These are phyloP conservation scores for Chaenocephalus aceratus DNA, from an alignment of 2,113 vertebrate genomes.

Conservation along the genomic window DNA sequence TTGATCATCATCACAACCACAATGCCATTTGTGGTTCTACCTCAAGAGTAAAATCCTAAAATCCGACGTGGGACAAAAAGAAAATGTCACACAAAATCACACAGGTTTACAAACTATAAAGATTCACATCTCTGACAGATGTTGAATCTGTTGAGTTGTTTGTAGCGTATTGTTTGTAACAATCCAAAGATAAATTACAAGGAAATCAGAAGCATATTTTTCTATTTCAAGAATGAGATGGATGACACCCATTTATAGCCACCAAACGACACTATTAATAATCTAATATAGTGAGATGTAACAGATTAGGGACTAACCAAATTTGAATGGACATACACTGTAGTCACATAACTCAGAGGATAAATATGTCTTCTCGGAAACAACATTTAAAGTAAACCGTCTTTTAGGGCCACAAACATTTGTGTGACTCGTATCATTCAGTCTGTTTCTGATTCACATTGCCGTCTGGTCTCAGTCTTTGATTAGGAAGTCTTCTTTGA, in stretches of 20 bases:
- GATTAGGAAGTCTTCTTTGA: slow-evolving; percentile 29
- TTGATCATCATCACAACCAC: slow-evolving; percentile 60
- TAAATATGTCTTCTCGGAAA: slow-evolving; percentile 26
- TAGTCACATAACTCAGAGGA: slow-evolving; percentile 9
- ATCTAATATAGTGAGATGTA: background rate
- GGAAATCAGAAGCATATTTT: background rate
- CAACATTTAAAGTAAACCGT: slow-evolving; percentile 10
- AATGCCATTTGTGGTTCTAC: slow-evolving; percentile 83
- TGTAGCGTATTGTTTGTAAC: slow-evolving; percentile 14
- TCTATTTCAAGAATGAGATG: background rate
- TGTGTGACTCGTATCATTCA: slow-evolving; percentile 3
- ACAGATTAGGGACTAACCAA: background rate
- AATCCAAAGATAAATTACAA: background rate
- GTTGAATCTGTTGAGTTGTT: slow-evolving; percentile 20
- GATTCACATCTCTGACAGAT: slow-evolving; percentile 19
- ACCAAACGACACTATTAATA: background rate
- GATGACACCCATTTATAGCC: no score
- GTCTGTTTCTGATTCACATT: slow-evolving; percentile 55
- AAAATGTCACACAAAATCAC: slow-evolving; percentile 70
- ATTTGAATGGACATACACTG: background rate
- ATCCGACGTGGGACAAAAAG: slow-evolving; percentile 68
- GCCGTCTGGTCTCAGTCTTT: slow-evolving; percentile 27
- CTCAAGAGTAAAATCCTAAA: slow-evolving; percentile 87
- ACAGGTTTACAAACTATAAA: slow-evolving; percentile 53
- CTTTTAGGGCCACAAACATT: slow-evolving; percentile 1